phyloP scores from a whole-genome alignment of 1,140 invertebrate species.

The Teleogryllus occipitalis region DNA sequence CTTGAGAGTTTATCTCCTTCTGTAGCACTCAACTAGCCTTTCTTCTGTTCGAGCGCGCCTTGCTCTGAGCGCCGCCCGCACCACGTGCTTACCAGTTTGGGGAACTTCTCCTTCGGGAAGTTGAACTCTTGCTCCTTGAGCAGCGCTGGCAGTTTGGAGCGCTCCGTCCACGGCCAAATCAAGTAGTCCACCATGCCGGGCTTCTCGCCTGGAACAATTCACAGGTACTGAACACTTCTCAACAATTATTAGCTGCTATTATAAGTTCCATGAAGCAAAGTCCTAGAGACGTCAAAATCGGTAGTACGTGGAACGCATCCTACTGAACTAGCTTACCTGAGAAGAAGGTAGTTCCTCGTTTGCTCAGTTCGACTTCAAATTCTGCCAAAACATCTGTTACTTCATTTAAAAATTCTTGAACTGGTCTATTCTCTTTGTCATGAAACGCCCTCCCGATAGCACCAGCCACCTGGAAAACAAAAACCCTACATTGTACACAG shows the following conservation, averaged over 20 bases:
- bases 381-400: conserved; percentile 46
- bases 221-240: background rate
- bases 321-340: conserved; percentile 38
- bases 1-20: too few species aligned
- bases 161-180: conserved; percentile 38
- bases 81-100: conserved; percentile 21
- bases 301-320: background rate
- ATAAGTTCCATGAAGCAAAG: too few species aligned
- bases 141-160: conserved; percentile 24
- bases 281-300: background rate
- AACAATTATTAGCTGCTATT: too few species aligned
- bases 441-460: background rate
- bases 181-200: conserved; percentile 36
- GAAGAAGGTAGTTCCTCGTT: conserved; percentile 57
- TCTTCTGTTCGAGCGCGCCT: too few species aligned
- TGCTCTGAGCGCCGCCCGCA: conserved; percentile 10
- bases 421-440: conserved; percentile 9
- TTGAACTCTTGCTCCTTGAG: conserved; percentile 14
- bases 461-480: conserved; percentile 3
- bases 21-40: too few species aligned
- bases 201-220: conserved; percentile 24
- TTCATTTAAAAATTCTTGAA: conserved; percentile 25
- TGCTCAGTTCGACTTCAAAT: conserved; percentile 57
- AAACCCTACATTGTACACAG: background rate
- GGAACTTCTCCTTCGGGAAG: conserved; percentile 21